A percentile compares a stretch with the other conserved stretches of the same genome.
phyloP scores from a whole-genome alignment of 2,113 vertebrate species.

The Hypomesus transpacificus region DNA sequence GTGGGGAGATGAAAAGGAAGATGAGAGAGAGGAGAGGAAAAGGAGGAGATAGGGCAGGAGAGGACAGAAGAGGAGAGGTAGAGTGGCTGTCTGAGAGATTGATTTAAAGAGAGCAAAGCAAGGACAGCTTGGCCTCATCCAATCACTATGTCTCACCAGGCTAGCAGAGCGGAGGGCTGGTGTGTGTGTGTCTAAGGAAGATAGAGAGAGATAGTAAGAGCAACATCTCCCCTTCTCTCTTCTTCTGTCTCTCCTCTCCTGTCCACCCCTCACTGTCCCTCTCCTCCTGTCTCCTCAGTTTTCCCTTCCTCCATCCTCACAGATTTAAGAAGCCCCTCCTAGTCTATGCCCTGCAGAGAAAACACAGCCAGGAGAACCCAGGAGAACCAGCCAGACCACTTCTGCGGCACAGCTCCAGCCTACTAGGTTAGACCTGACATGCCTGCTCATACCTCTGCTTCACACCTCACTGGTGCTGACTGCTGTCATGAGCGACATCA shows the following conservation, averaged over 20 bases:
- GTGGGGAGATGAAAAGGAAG: neutral
- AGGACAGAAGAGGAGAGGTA: neutral
- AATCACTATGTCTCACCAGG: conserved; percentile 1
- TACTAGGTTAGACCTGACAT: no score
- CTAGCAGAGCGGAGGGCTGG: neutral
- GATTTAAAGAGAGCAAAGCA: neutral
- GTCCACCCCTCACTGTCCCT: neutral
- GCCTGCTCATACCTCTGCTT: no score
- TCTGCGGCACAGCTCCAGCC: no score
- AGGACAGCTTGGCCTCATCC: neutral
- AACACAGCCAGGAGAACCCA: neutral
- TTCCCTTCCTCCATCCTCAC: neutral
- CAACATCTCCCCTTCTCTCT: neutral
- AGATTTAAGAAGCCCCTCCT: neutral
- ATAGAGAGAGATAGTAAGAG: neutral
- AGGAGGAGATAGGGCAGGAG: neutral
- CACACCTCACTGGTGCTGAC: no score
- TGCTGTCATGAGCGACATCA: no score
- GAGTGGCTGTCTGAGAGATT: neutral
- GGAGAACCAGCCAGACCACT: neutral
- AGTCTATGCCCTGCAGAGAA: no score
- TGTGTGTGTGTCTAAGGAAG: neutral
- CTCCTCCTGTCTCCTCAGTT: neutral
- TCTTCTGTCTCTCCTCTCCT: neutral
- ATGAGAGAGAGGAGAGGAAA: conserved; percentile 4